A percentile compares a stretch with the other conserved stretches of the same genome.
Evolutionary conservation across 2,113 vertebrate species (phyloP).

Genomic region (Calypte anna): DNA sequence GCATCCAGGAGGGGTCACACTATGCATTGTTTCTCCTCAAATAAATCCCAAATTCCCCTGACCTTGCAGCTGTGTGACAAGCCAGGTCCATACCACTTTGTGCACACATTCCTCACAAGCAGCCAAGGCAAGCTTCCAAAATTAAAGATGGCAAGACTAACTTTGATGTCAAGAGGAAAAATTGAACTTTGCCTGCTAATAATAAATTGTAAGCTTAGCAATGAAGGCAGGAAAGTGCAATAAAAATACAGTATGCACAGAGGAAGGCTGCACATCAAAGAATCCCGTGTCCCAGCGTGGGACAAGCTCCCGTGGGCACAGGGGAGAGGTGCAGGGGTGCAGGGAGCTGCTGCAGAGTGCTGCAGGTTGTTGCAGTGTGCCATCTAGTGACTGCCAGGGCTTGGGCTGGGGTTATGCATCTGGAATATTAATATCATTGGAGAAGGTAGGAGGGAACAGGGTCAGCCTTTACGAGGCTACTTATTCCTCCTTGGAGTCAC

Average conservation of each 20-base stretch:
- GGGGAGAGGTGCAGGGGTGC: background rate
- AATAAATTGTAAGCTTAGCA: rapidly evolving
- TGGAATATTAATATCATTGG: background rate
- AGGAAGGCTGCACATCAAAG: rapidly evolving
- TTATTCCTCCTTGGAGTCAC: background rate
- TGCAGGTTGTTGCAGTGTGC: background rate
- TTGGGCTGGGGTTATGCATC: background rate
- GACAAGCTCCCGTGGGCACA: background rate
- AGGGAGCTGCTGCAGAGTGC: background rate
- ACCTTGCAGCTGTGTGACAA: background rate
- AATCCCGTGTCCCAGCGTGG: rapidly evolving
- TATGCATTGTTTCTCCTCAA: background rate
- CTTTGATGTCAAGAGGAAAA: background rate
- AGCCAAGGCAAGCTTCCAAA: rapidly evolving
- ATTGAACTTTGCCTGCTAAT: background rate
- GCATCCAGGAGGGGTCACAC: background rate
- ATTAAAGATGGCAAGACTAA: rapidly evolving
- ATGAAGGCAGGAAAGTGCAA: background rate
- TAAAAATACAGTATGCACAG: rapidly evolving
- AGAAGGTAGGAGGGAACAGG: background rate
- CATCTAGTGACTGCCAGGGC: slow-evolving; percentile 57
- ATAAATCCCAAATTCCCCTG: background rate
- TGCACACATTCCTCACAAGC: background rate
- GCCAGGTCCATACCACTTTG: rapidly evolving
- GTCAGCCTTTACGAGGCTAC: background rate